Evolutionary conservation across 2,113 vertebrate species (phyloP).

Genomic region (Siphamia tubifer): DNA sequence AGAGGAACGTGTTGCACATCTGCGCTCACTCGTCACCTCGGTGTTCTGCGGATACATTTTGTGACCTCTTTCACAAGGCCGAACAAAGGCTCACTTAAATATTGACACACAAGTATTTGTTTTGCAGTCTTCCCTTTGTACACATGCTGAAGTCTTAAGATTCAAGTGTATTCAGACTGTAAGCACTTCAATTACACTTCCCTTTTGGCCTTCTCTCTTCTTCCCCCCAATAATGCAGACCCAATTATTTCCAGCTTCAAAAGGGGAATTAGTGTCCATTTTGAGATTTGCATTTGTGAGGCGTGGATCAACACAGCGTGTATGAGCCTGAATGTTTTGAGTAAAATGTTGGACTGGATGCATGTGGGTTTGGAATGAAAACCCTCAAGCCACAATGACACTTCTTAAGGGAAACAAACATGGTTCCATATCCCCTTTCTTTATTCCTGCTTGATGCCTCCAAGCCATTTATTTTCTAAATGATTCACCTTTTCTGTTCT

Average conservation of each 20-base stretch:
- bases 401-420: conserved; percentile 27
- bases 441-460: neutral
- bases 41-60: neutral
- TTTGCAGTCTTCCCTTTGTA: conserved; percentile 34
- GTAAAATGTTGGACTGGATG: conserved; percentile 18
- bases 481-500: neutral
- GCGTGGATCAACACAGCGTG: conserved; percentile 49
- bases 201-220: conserved; percentile 29
- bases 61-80: neutral
- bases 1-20: neutral
- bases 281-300: conserved; percentile 47
- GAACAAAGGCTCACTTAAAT: conserved; percentile 35
- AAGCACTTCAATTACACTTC: conserved; percentile 55
- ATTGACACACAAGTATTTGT: conserved; percentile 44
- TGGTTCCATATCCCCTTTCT: neutral
- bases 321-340: conserved; percentile 48
- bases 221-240: conserved; percentile 31
- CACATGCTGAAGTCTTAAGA: neutral
- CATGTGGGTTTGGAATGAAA: conserved; percentile 28
- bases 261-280: conserved; percentile 66
- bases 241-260: conserved; percentile 49
- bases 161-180: conserved; percentile 33
- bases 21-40: conserved; percentile 17
- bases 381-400: conserved; percentile 21
- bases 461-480: neutral